Evolutionary conservation across 2,113 vertebrate genomes (phyloP).

Genomic region (Jaculus jaculus): DNA sequence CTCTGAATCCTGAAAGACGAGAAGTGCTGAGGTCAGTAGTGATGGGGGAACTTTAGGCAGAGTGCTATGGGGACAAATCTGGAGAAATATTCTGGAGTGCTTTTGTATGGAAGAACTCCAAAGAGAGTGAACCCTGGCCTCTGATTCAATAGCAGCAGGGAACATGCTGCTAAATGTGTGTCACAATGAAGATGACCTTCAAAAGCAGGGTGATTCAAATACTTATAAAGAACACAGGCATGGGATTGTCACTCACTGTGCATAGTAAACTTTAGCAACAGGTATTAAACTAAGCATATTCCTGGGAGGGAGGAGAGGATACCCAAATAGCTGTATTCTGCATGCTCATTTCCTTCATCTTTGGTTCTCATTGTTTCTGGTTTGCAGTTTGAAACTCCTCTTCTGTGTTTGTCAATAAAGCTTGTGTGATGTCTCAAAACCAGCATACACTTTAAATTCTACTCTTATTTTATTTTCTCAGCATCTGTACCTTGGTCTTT

Average conservation of each 20-base stretch:
- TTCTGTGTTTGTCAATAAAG: background rate
- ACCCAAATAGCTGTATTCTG: background rate
- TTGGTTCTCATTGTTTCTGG: slow-evolving; percentile 42
- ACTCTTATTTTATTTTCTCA: background rate
- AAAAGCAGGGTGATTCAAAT: background rate
- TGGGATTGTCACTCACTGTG: background rate
- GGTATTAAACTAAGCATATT: slow-evolving; percentile 59
- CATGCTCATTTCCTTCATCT: slow-evolving; percentile 39
- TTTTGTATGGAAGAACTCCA: background rate
- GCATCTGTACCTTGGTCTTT: slow-evolving; percentile 19
- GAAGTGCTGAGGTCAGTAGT: background rate
- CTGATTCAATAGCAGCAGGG: background rate
- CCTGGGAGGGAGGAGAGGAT: background rate
- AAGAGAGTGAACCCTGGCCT: background rate
- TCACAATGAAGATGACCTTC: background rate
- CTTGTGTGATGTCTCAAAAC: background rate
- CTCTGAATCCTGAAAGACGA: background rate
- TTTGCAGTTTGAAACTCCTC: slow-evolving; percentile 14
- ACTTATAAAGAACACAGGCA: background rate
- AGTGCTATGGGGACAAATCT: background rate
- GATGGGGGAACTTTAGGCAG: background rate
- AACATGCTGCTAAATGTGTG: background rate
- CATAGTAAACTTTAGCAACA: background rate
- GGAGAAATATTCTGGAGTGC: background rate
- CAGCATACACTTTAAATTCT: background rate